Conservation (phyloP, 1,140 invertebrate genomes). For the Drosophila mauritiana region DNA sequence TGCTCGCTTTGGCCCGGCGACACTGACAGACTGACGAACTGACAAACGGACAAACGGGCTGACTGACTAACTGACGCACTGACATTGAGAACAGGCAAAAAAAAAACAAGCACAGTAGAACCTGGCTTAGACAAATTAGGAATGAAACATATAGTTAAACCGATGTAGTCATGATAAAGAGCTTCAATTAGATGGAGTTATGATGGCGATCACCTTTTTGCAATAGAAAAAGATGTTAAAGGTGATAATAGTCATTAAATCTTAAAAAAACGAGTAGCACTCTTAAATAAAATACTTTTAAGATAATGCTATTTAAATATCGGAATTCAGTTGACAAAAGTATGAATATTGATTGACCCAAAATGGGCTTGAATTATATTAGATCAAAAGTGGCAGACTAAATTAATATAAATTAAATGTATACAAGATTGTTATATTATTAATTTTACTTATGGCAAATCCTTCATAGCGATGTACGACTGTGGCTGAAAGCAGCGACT, state of each 20-base stretch:
- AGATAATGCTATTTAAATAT: too few relatives aligned
- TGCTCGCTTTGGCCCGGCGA: conserved; percentile 50
- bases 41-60: conserved; percentile 64
- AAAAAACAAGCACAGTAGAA: conserved; percentile 30
- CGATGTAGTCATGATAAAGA: too few relatives aligned
- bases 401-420: too few relatives aligned
- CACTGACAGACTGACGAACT: conserved; percentile 65
- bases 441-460: too few relatives aligned
- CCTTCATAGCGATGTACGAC: not conserved
- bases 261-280: too few relatives aligned
- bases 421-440: too few relatives aligned
- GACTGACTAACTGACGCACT: conserved; percentile 57
- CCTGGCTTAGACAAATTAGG: not conserved
- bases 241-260: too few relatives aligned
- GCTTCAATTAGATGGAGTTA: not conserved
- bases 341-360: too few relatives aligned
- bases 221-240: not conserved
- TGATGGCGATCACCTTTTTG: not conserved
- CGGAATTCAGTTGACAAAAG: too few relatives aligned
- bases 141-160: not conserved
- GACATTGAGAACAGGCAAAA: conserved; percentile 61
- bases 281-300: too few relatives aligned
- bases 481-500: conserved; percentile 16
- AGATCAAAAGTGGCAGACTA: too few relatives aligned
- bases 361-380: too few relatives aligned